Percentiles rank a stretch among this genome's conserved stretches.
phyloP scores from a whole-genome alignment of 2,113 vertebrate genomes.

The Gorsachius goisagi region DNA sequence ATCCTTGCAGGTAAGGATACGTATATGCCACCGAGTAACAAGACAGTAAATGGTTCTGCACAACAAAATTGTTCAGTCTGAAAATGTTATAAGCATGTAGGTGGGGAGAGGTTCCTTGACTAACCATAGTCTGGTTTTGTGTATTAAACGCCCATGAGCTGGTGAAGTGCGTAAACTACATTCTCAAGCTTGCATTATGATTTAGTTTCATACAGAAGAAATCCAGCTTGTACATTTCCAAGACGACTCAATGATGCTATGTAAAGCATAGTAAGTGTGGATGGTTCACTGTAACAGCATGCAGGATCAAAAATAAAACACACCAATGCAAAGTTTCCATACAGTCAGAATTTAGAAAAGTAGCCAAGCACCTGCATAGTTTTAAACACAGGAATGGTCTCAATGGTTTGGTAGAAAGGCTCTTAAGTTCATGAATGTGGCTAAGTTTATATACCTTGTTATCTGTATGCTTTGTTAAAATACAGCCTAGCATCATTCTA shows the following conservation, averaged over 20 bases:
- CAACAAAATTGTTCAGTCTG: not conserved
- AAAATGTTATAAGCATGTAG: not conserved
- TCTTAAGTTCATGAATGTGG: not conserved
- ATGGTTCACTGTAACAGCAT: not conserved
- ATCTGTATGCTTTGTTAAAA: not conserved
- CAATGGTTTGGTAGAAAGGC: not conserved
- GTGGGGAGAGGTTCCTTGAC: not conserved
- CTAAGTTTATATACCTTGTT: not conserved
- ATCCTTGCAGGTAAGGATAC: not conserved
- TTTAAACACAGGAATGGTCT: not conserved
- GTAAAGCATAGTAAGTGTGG: not conserved
- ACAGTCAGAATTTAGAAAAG: not conserved
- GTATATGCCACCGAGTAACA: not conserved
- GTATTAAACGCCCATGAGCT: not conserved
- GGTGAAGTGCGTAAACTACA: not conserved
- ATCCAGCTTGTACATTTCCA: not conserved
- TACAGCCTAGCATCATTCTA: not conserved
- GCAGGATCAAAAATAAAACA: not conserved
- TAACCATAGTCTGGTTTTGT: not conserved
- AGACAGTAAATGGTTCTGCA: not conserved
- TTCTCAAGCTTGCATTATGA: not conserved
- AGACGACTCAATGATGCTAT: not conserved
- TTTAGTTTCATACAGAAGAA: not conserved
- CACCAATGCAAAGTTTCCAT: not conserved
- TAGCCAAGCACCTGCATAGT: not conserved